A percentile compares a stretch with the other conserved stretches of the same genome.
Evolutionary conservation across 2,113 vertebrate genomes (phyloP).

Genomic region (Cranoglanis bouderius): DNA sequence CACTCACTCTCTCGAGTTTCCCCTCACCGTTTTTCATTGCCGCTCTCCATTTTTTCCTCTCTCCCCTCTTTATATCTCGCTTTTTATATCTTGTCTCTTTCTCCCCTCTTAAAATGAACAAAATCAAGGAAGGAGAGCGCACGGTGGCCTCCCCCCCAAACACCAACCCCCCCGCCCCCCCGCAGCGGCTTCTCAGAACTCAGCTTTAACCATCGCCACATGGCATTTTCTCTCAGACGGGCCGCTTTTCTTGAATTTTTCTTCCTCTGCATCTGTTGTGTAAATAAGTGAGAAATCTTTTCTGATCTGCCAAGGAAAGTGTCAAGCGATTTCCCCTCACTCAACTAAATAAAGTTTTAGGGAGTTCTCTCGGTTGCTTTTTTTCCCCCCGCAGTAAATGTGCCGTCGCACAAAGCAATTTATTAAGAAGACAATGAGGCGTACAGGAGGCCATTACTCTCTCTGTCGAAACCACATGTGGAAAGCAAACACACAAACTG

Average conservation of each 20-base stretch:
- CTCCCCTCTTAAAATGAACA: neutral
- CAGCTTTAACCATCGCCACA: neutral
- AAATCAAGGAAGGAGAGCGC: neutral
- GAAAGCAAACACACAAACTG: slow-evolving; percentile 58
- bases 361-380: slow-evolving; percentile 63
- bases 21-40: neutral
- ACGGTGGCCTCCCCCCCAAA: neutral
- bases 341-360: slow-evolving; percentile 64
- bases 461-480: slow-evolving; percentile 70
- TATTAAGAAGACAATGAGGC: slow-evolving; percentile 77
- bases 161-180: too few relatives aligned
- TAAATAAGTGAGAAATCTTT: neutral
- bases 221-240: neutral
- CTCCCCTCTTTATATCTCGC: neutral
- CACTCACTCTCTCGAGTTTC: neutral
- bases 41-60: neutral
- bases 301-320: neutral
- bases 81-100: neutral
- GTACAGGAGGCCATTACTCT: slow-evolving; percentile 73
- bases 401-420: slow-evolving; percentile 69
- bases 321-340: slow-evolving; percentile 44
- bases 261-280: neutral
- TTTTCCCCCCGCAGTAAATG: slow-evolving; percentile 54
- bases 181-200: neutral
- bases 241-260: neutral